Percentiles rank a stretch among this genome's conserved stretches.
These are phyloP conservation scores for Stenoptilia bipunctidactyla DNA, from an alignment of 2,888 invertebrate species.

Conservation along the genomic window DNA sequence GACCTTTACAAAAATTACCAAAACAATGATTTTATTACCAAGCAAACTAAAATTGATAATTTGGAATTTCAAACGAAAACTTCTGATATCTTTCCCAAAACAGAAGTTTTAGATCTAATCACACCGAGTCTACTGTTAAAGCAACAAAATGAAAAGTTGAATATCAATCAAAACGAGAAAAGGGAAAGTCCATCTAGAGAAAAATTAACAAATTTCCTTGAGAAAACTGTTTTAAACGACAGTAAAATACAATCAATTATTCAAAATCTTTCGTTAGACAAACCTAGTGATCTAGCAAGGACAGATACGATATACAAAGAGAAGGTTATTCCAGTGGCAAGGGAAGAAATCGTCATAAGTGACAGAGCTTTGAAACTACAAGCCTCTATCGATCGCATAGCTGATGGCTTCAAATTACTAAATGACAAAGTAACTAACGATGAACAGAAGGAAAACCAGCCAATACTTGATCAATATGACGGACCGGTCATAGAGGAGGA, in stretches of 20 bases:
- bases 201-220: slow-evolving; percentile 50
- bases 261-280: slow-evolving; percentile 52
- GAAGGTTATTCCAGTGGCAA: background rate
- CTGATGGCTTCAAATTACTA: slow-evolving; percentile 32
- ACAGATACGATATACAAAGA: slow-evolving; percentile 14
- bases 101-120: slow-evolving; percentile 14
- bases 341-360: background rate
- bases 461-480: background rate
- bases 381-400: slow-evolving; percentile 33
- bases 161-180: slow-evolving; percentile 24
- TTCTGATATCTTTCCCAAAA: too few relatives aligned
- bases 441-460: background rate
- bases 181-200: slow-evolving; percentile 60
- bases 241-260: slow-evolving; percentile 59
- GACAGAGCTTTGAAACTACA: slow-evolving; percentile 30
- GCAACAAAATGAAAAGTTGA: slow-evolving; percentile 25
- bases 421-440: slow-evolving; percentile 15
- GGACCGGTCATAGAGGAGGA: slow-evolving; percentile 20
- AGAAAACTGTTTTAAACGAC: slow-evolving; percentile 56
- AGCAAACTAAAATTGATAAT: too few relatives aligned
- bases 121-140: slow-evolving; percentile 28
- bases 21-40: too few relatives aligned
- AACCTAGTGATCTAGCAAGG: slow-evolving; percentile 23
- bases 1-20: too few relatives aligned
- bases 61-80: too few relatives aligned